Conservation (phyloP, 2,797 vertebrate species). For the Alectoris magna region DNA sequence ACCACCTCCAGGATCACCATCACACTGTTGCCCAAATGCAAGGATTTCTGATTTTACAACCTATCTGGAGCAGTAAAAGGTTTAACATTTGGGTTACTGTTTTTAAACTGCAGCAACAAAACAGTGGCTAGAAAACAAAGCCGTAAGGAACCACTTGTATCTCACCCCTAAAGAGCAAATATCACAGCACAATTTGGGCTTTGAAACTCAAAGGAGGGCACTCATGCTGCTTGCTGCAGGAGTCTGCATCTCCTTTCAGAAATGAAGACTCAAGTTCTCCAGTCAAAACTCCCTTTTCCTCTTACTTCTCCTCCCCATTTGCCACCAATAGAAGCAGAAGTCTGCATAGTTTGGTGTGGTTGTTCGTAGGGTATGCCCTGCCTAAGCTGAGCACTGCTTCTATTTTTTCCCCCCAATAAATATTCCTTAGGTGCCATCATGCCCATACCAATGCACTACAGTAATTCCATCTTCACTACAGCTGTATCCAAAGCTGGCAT, state of each 20-base stretch:
- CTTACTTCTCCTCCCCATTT: not conserved
- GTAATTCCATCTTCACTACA: not conserved
- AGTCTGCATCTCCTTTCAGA: slow-evolving; percentile 30
- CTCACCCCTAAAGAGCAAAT: not conserved
- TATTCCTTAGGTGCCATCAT: slow-evolving; percentile 30
- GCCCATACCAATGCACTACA: not conserved
- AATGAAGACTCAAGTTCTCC: slow-evolving; percentile 11
- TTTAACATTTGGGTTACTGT: not conserved
- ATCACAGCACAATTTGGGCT: not conserved
- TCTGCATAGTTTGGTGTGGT: not conserved
- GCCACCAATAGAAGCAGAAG: not conserved
- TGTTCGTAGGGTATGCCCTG: not conserved
- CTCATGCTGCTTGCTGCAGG: slow-evolving; percentile 8
- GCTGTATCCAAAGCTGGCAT: not conserved
- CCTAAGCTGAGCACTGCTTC: not conserved
- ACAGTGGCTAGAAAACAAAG: slow-evolving; percentile 7
- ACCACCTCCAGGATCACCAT: not conserved
- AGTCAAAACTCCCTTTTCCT: not conserved
- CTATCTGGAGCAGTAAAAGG: not conserved
- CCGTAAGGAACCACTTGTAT: not conserved
- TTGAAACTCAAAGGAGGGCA: slow-evolving; percentile 15
- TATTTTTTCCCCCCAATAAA: slow-evolving; percentile 2
- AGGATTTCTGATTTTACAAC: not conserved
- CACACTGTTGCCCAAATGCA: not conserved
- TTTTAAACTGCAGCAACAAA: not conserved